Percentiles rank a stretch among this genome's conserved stretches.
These are phyloP conservation scores for Eretmochelys imbricata DNA, from an alignment of 2,113 vertebrate genomes.

Conservation along the genomic window DNA sequence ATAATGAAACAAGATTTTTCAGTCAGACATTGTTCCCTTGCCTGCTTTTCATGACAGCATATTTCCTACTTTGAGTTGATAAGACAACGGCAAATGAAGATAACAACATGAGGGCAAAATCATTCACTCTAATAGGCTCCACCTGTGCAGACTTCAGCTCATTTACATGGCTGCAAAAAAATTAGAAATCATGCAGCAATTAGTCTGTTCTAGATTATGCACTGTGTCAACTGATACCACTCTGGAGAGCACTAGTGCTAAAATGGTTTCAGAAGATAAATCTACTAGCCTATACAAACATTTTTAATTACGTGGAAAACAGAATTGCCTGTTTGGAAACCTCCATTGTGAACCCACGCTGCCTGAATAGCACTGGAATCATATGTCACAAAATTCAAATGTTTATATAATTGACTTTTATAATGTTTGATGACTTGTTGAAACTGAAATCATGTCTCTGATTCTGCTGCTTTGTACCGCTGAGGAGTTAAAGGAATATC, in stretches of 20 bases:
- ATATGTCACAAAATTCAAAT: slow-evolving; percentile 79
- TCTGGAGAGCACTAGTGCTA: slow-evolving; percentile 85
- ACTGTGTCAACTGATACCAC: slow-evolving; percentile 87
- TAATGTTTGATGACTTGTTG: slow-evolving; percentile 77
- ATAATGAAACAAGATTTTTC: slow-evolving; percentile 94
- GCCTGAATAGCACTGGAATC: slow-evolving; percentile 78
- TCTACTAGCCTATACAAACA: slow-evolving; percentile 86
- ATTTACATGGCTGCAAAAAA: slow-evolving; percentile 91
- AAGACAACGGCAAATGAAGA: slow-evolving; percentile 86
- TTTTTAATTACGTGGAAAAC: slow-evolving; percentile 89
- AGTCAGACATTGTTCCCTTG: slow-evolving; percentile 89
- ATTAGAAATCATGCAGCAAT: slow-evolving; percentile 87
- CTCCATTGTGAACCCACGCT: slow-evolving; percentile 78
- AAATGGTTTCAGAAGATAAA: slow-evolving; percentile 87
- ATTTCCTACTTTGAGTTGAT: slow-evolving; percentile 82
- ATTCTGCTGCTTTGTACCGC: slow-evolving; percentile 33
- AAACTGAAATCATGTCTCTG: slow-evolving; percentile 70
- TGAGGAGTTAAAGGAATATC: slow-evolving; percentile 61
- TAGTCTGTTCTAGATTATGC: slow-evolving; percentile 88
- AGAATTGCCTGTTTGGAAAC: slow-evolving; percentile 81
- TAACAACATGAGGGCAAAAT: slow-evolving; percentile 85
- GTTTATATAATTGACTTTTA: slow-evolving; percentile 83
- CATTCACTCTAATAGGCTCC: slow-evolving; percentile 85
- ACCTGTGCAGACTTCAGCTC: slow-evolving; percentile 83
- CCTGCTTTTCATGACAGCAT: slow-evolving; percentile 84